These are phyloP conservation scores for Drosophila lini DNA, from an alignment of 1,140 invertebrate species.

Conservation along the genomic window DNA sequence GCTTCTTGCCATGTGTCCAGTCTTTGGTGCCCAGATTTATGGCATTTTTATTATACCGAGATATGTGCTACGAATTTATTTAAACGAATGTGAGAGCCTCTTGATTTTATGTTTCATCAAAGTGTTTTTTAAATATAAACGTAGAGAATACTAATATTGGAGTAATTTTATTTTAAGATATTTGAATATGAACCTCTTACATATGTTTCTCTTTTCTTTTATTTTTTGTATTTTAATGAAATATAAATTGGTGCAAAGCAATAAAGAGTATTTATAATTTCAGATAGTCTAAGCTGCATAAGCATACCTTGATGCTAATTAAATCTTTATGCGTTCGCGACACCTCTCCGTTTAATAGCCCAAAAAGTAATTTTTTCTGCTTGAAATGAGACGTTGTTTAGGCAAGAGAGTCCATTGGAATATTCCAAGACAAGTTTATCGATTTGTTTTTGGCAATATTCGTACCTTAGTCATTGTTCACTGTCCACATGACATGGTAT, in stretches of 20 bases:
- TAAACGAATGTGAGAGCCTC: slow-evolving; percentile 24
- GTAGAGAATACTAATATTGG: slow-evolving; percentile 5
- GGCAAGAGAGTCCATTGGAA: slow-evolving; percentile 18
- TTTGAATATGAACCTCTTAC: too few relatives aligned
- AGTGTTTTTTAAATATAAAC: not conserved
- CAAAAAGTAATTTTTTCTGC: slow-evolving; percentile 27
- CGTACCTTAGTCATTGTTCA: slow-evolving; percentile 10
- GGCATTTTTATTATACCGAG: slow-evolving; percentile 54
- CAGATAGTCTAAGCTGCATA: not conserved
- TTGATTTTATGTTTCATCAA: slow-evolving; percentile 9
- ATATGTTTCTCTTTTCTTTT: too few relatives aligned
- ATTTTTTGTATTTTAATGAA: too few relatives aligned
- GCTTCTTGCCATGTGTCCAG: slow-evolving; percentile 24
- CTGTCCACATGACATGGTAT: slow-evolving; percentile 36
- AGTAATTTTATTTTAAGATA: not conserved
- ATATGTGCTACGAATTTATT: slow-evolving; percentile 65
- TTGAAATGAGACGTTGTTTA: slow-evolving; percentile 8
- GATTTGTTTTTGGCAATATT: slow-evolving; percentile 29
- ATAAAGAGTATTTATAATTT: not conserved
- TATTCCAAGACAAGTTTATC: slow-evolving; percentile 32
- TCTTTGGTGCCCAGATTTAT: slow-evolving; percentile 59
- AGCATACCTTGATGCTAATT: slow-evolving; percentile 12
- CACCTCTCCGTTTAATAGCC: slow-evolving; percentile 32
- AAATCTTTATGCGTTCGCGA: not conserved
- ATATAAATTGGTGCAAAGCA: too few relatives aligned